A percentile compares a stretch with the other conserved stretches of the same genome.
Conservation (phyloP, 2,113 vertebrate genomes). For the Sclerurus mexicanus region DNA sequence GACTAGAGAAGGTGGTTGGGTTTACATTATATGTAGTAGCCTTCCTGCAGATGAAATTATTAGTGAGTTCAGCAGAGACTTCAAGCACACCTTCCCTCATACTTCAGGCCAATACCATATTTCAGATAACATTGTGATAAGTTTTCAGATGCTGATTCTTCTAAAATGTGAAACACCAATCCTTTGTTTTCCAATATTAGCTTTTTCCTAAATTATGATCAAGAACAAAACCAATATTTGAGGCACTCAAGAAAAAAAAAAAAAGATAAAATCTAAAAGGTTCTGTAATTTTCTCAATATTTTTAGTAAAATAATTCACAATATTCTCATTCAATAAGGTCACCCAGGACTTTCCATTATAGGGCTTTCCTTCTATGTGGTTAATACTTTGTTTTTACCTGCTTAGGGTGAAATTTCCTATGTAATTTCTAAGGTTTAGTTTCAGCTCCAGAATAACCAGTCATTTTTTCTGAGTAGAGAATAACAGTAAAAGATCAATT, state of each 20-base stretch:
- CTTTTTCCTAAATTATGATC: background rate
- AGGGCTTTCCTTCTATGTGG: background rate
- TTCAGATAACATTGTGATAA: background rate
- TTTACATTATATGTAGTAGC: background rate
- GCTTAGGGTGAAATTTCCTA: background rate
- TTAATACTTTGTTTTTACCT: background rate
- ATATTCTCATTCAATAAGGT: background rate
- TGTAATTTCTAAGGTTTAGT: background rate
- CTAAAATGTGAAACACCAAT: background rate
- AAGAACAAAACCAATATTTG: background rate
- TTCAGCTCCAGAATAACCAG: background rate
- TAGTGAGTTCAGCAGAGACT: background rate
- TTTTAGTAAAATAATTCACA: background rate
- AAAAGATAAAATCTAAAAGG: background rate
- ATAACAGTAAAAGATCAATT: background rate
- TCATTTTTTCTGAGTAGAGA: background rate
- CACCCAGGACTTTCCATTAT: background rate
- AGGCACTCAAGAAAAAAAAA: background rate
- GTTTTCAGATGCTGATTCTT: background rate
- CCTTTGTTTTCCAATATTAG: background rate
- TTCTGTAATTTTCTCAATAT: background rate
- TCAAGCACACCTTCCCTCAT: background rate
- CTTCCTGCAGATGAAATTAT: background rate
- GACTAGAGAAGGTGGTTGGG: background rate
- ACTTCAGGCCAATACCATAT: background rate